Evolutionary conservation across 2,888 invertebrate genomes (phyloP), one percentile per base, ranked within the genome.

Genomic region (Ashinkailepas kermadecensis): DNA sequence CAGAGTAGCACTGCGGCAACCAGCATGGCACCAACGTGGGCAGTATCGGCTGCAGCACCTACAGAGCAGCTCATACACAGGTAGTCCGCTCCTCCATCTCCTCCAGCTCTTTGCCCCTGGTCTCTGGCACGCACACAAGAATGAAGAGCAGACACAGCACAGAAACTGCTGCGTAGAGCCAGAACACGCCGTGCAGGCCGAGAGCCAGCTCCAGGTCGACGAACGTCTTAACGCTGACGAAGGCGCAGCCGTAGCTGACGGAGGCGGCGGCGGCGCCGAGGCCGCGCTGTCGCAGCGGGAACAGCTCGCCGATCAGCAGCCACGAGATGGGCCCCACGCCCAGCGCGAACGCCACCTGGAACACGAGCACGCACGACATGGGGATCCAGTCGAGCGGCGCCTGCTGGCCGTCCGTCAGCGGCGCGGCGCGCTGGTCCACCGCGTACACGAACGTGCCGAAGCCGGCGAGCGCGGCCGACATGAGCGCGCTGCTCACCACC

Each of bases 241-340:
- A 95, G 84, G 94, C 94, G 87, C 94, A 95, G 80, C 94, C 91
- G 87, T 95, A 95, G 87, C 94, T 95, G 87, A 94, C 93, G 80
- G 94, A 92, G 0, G 95, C 94, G 23, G 95, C 94, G 87, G 96
- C 90, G 64, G 95, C 94, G 0, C 96, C 95, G 84, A 94, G 90
- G n/a, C 95, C 95, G 86, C 94, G 90, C 87, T 91, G 94, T 87
- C 82, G 88, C 85, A 81, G 87, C 80, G 96, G 93, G 88, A 96
- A 94, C 82, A 95, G 88, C 87, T 94, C 94, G 82, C 93, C 94
- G 85, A 94, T 93, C 86, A 95, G 89, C 84, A 95, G 88, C 93
- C 94, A 94, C 59, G 95, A 94, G 86, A 95, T 94, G 57, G 95
- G 95, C 87, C 94, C 94, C 88, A 95, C 94, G 81, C 95, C 95